These are phyloP conservation scores for Labeo calbasu DNA, from an alignment of 2,797 vertebrate genomes.

Conservation along the genomic window DNA sequence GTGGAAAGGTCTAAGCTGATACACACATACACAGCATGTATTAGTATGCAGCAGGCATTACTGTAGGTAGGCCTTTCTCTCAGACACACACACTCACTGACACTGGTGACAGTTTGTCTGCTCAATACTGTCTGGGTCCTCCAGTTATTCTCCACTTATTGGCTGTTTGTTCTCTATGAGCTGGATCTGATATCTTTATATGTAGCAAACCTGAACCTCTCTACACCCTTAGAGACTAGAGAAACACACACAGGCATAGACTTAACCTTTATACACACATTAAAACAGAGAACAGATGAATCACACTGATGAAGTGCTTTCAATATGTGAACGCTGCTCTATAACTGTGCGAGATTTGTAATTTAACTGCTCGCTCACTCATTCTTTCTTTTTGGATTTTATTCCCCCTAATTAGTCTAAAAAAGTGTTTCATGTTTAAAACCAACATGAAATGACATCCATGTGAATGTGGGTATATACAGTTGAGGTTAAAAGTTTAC, in stretches of 20 bases:
- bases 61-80: constrained; percentile 52
- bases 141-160: constrained; percentile 43
- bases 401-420: not conserved
- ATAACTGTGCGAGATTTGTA: constrained; percentile 1
- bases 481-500: too few species aligned
- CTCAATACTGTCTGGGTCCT: constrained; percentile 49
- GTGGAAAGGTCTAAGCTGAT: constrained; percentile 28
- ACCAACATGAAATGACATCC: not conserved
- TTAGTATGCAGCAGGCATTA: constrained; percentile 67
- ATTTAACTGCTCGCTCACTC: not conserved
- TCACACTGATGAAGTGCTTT: constrained; percentile 22
- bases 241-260: constrained; percentile 1
- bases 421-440: constrained; percentile 5
- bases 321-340: constrained; percentile 9
- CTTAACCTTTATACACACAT: constrained; percentile 34
- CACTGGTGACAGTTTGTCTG: constrained; percentile 51
- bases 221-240: not conserved
- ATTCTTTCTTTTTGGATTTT: not conserved
- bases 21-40: constrained; percentile 37
- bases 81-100: constrained; percentile 45
- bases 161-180: constrained; percentile 8
- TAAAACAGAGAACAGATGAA: constrained; percentile 40
- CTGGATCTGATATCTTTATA: constrained; percentile 17
- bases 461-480: too few species aligned
- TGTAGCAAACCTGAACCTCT: constrained; percentile 3